Percentiles rank a stretch among this genome's conserved stretches.
Evolutionary conservation across 2,888 invertebrate species (phyloP).

Genomic region (Apamea epomidion): DNA sequence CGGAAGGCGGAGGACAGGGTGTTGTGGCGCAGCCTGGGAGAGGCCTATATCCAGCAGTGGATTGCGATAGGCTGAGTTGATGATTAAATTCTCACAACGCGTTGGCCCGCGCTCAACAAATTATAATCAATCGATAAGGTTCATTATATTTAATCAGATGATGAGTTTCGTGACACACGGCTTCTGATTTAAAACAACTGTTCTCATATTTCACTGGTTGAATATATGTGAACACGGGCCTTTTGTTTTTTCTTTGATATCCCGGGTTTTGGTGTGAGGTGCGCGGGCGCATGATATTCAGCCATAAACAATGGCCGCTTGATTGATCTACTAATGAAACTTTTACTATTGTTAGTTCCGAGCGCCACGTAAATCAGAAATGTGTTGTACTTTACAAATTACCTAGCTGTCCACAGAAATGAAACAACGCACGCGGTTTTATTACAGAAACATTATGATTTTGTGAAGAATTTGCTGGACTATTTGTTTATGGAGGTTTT

Average conservation of each 20-base stretch:
- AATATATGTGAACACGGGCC: neutral
- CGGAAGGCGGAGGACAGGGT: too few species aligned
- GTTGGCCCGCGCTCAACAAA: too few species aligned
- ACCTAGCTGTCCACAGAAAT: neutral
- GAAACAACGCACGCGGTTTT: neutral
- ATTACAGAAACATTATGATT: neutral
- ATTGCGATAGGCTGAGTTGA: too few species aligned
- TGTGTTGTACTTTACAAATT: constrained; percentile 16
- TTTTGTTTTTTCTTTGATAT: neutral
- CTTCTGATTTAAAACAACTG: neutral
- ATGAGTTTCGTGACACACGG: neutral
- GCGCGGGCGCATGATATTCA: constrained; percentile 30
- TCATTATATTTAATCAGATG: too few species aligned
- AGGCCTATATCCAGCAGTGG: too few species aligned
- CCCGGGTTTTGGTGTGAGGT: neutral
- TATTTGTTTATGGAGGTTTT: neutral
- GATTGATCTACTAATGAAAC: constrained; percentile 34
- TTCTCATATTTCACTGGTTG: neutral
- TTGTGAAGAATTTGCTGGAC: neutral
- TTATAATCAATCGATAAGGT: too few species aligned
- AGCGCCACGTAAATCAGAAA: constrained; percentile 6
- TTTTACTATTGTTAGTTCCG: constrained; percentile 11
- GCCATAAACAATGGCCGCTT: constrained; percentile 34
- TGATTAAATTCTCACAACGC: too few species aligned
- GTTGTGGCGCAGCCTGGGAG: too few species aligned